These are phyloP conservation scores for Python bivittatus DNA, from an alignment of 2,113 vertebrate genomes.

Conservation along the genomic window DNA sequence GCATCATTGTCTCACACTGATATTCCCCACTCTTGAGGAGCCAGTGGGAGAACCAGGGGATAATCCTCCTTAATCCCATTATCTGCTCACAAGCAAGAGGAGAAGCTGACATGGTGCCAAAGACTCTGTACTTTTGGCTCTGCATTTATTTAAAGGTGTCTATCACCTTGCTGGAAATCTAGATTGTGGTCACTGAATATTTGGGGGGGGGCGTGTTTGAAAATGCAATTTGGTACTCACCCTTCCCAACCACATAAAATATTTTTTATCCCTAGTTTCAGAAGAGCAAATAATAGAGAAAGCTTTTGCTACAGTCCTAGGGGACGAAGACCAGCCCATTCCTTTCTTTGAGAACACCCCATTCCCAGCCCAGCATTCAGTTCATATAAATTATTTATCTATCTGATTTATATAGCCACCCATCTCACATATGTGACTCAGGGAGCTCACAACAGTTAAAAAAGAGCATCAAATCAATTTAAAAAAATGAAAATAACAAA, in stretches of 20 bases:
- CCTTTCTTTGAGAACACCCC: neutral
- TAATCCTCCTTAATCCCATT: slow-evolving; percentile 38
- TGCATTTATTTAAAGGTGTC: neutral
- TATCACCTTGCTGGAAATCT: neutral
- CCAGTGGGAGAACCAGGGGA: neutral
- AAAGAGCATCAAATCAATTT: neutral
- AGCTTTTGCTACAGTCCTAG: neutral
- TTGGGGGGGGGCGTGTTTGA: rapidly evolving
- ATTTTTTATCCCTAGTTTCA: neutral
- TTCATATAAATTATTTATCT: neutral
- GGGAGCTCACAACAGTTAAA: neutral
- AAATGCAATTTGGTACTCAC: neutral
- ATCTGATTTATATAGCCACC: neutral
- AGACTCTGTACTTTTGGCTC: neutral
- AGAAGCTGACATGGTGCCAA: neutral
- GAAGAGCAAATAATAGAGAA: neutral
- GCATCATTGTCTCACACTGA: neutral
- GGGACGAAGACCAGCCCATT: neutral
- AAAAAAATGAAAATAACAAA: neutral
- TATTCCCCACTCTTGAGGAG: slow-evolving; percentile 1
- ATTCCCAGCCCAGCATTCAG: neutral
- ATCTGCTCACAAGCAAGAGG: slow-evolving; percentile 17
- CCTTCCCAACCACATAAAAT: neutral
- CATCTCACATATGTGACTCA: neutral
- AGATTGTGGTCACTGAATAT: neutral